Conservation (phyloP, 1,140 invertebrate species). For the Tigriopus japonicus region DNA sequence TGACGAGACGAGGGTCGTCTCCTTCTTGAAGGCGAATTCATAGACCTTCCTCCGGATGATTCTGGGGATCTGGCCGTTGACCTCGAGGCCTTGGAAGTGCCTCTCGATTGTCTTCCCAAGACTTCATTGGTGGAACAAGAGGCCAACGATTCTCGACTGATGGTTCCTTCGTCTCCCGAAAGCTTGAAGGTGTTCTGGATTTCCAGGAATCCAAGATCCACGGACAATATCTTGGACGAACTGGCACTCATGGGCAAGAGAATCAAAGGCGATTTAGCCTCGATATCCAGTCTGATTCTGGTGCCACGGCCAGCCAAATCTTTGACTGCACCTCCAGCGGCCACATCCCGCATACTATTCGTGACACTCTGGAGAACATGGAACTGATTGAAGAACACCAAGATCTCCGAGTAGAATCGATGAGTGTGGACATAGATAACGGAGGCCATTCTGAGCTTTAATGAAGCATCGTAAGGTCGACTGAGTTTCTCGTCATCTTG, state of each 20-base stretch:
- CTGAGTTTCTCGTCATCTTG: conserved; percentile 26
- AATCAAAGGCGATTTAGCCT: conserved; percentile 61
- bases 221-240: conserved; percentile 51
- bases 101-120: background rate
- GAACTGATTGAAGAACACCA: conserved; percentile 67
- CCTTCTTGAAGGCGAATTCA: background rate
- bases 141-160: conserved; percentile 29
- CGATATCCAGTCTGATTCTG: conserved; percentile 43
- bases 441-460: conserved; percentile 62
- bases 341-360: conserved; percentile 29
- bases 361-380: conserved; percentile 54
- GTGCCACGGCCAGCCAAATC: conserved; percentile 24
- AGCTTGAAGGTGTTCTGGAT: conserved; percentile 45
- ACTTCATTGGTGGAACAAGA: conserved; percentile 8
- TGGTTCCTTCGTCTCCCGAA: conserved; percentile 35
- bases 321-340: conserved; percentile 15
- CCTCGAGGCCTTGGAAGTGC: background rate
- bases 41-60: background rate
- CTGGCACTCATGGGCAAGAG: conserved; percentile 65
- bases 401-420: conserved; percentile 67
- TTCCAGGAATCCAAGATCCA: conserved; percentile 57
- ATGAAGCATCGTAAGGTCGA: conserved; percentile 48
- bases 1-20: background rate
- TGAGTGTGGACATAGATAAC: conserved; percentile 88
- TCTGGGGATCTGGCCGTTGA: conserved; percentile 7